Evolutionary conservation across 2,113 vertebrate genomes (phyloP), one percentile per base, ranked within the genome.

Genomic region (Mastomys coucha): DNA sequence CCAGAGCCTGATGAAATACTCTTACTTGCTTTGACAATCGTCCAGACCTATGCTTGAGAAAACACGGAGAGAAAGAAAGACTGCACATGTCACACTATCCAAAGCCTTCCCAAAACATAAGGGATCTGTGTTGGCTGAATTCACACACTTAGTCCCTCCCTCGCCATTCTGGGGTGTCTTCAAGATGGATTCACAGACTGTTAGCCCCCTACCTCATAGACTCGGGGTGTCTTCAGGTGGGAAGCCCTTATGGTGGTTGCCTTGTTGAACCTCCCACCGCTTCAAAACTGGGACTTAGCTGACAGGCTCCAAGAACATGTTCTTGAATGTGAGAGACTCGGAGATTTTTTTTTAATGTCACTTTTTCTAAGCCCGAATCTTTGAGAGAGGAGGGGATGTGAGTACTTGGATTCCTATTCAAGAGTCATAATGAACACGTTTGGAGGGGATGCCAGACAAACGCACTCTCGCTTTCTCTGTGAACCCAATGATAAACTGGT

Each of bases 1-100:
- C 63, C 42, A 42, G 60, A n/a, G 58, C 33, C 60, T 63, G 14
- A 39, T 85, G 63, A 91, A 42, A 49, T 39, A 53, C 9, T 86
- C n/a, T 7, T n/a, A 24, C 49, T 94, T 92, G 51, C 67, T 97
- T 91, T 92, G 75, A n/a, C 91, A 80, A 76, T 88, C 65, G 67
- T 91, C 24, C 58, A 94, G 53, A 73, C 39, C 26, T 86, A 1
- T 51, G 4, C 70, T 39, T 2, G 2, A n/a, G 36, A 0, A 7
- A 26, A 7, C 69, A 11, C 49, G 7, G 19, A 73, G 60, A 31
- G 36, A 91, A 88, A 92, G 42, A 69, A 93, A 42, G 58, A 69
- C 8, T 89, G 33, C 7, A 65, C 56, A 75, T 28, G 7, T 69
- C 31, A 73, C 17, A 69, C 19, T 53, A 63, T 26, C 13, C 9